Evolutionary conservation across 2,113 vertebrate genomes (phyloP).

Genomic region (Leptosomus discolor): DNA sequence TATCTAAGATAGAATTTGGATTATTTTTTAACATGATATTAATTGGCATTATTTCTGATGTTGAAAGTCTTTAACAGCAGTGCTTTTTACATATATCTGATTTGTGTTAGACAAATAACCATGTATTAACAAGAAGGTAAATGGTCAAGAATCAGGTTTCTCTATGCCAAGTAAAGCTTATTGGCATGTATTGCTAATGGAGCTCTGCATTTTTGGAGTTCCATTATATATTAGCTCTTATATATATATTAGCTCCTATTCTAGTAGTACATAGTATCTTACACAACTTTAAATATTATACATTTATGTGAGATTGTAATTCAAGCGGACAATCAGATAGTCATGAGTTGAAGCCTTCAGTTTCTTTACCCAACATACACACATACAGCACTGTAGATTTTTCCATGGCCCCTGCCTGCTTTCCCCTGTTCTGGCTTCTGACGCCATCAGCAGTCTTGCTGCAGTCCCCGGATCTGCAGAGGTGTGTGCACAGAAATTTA

Average conservation of each 20-base stretch:
- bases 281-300: not conserved
- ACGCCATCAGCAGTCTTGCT: not conserved
- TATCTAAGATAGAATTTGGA: not conserved
- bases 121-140: not conserved
- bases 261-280: not conserved
- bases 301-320: not conserved
- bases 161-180: not conserved
- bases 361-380: not conserved
- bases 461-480: not conserved
- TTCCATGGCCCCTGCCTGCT: not conserved
- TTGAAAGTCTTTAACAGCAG: not conserved
- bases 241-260: fast-evolving
- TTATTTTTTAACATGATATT: not conserved
- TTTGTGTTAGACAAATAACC: not conserved
- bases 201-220: not conserved
- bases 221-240: fast-evolving
- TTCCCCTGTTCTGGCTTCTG: not conserved
- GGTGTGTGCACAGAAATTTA: fast-evolving
- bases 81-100: fast-evolving
- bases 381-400: not conserved
- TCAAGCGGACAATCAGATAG: fast-evolving
- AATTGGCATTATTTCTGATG: not conserved
- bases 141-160: not conserved
- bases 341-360: not conserved
- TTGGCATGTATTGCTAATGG: not conserved